These are phyloP conservation scores for Pangasius macronema DNA, from an alignment of 2,797 vertebrate genomes.

Conservation along the genomic window DNA sequence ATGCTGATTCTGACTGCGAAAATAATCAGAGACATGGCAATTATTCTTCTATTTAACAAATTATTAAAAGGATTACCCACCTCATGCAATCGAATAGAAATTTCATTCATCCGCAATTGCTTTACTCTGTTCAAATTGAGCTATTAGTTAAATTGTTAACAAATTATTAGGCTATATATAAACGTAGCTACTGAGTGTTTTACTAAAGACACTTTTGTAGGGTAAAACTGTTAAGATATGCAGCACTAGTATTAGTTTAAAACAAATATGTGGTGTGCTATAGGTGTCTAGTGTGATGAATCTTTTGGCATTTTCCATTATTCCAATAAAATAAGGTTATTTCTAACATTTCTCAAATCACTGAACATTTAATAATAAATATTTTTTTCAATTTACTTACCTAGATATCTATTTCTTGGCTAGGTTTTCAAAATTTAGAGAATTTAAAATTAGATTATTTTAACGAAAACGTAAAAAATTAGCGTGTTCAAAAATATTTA, in stretches of 20 bases:
- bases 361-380: background rate
- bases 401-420: background rate
- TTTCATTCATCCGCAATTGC: background rate
- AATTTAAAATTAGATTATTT: background rate
- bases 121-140: background rate
- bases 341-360: background rate
- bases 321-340: background rate
- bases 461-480: background rate
- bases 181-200: background rate
- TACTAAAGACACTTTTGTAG: background rate
- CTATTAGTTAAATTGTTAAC: background rate
- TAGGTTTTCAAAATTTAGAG: background rate
- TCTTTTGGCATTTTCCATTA: background rate
- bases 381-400: background rate
- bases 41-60: background rate
- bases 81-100: background rate
- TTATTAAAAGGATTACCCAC: background rate
- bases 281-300: background rate
- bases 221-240: background rate
- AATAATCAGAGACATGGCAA: background rate
- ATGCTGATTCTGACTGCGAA: background rate
- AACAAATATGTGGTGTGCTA: background rate
- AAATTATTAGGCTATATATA: background rate
- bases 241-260: background rate
- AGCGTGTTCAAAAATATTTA: background rate